Conservation (phyloP, 2,797 vertebrate genomes). For the Myoxocephalus aenaeus region DNA sequence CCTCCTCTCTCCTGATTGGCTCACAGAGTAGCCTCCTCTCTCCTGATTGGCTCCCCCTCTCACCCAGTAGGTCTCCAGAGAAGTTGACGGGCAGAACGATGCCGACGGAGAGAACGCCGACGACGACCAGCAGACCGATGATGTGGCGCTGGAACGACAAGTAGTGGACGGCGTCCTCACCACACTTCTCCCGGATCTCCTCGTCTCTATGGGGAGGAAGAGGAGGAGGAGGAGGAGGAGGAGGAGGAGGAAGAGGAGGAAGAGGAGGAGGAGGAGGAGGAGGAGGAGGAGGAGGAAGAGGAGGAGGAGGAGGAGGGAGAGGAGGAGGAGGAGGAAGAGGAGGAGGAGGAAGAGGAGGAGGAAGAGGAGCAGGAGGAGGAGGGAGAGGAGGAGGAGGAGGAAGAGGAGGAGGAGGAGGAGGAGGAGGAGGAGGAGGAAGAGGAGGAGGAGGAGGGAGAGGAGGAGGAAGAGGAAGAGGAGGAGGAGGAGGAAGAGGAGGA, state of each 20-base stretch:
- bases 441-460: background rate
- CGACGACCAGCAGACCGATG: conserved; percentile 94
- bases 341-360: background rate
- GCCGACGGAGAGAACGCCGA: conserved; percentile 94
- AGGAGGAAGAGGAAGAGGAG: background rate
- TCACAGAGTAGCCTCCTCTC: too few relatives aligned
- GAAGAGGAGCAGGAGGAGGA: background rate
- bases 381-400: background rate
- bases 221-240: background rate
- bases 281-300: background rate
- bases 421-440: background rate
- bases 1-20: too few relatives aligned
- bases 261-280: background rate
- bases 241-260: background rate
- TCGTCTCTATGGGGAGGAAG: conserved; percentile 85
- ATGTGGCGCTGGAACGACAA: conserved; percentile 98
- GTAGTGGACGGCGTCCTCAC: conserved; percentile 95
- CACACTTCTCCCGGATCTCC: conserved; percentile 96
- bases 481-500: background rate
- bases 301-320: background rate
- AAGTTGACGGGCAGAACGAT: conserved; percentile 97
- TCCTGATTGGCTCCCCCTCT: conserved; percentile 43
- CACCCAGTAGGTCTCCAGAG: conserved; percentile 95
- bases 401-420: background rate
- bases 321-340: background rate